Conservation (phyloP, 1,140 invertebrate species). For the Eubasilissa regina region DNA sequence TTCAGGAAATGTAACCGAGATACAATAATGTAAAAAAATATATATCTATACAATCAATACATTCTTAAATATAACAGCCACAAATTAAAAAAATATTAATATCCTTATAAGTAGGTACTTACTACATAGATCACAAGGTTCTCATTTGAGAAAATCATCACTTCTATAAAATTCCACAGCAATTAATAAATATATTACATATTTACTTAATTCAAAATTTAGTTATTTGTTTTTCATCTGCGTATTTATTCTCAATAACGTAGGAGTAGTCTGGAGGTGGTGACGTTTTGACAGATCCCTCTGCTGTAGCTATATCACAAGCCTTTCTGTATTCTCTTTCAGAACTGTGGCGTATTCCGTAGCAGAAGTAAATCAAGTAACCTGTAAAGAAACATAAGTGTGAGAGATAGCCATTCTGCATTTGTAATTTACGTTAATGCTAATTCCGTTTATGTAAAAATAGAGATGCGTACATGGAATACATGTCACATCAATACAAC, state of each 20-base stretch:
- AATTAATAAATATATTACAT: slow-evolving; percentile 23
- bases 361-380: slow-evolving; percentile 56
- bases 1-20: too few relatives aligned
- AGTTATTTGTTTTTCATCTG: slow-evolving; percentile 2
- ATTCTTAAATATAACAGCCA: too few relatives aligned
- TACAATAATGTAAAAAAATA: too few relatives aligned
- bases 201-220: background rate
- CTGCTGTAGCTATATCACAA: background rate
- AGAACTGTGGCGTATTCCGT: slow-evolving; percentile 55
- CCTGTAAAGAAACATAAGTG: slow-evolving; percentile 30
- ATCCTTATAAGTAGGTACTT: slow-evolving; percentile 66
- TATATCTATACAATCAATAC: too few relatives aligned
- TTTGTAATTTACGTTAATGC: too few relatives aligned
- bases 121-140: slow-evolving; percentile 62
- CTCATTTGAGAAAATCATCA: slow-evolving; percentile 46
- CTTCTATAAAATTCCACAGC: slow-evolving; percentile 33
- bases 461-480: too few relatives aligned
- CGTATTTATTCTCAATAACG: slow-evolving; percentile 4
- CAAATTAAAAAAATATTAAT: slow-evolving; percentile 3
- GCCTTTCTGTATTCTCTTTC: slow-evolving; percentile 35
- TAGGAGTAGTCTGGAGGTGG: background rate
- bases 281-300: background rate
- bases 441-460: too few relatives aligned
- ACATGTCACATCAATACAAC: too few relatives aligned
- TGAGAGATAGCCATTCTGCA: too few relatives aligned